These are phyloP conservation scores for Prunella strophiata DNA, from an alignment of 2,797 vertebrate genomes.

Conservation along the genomic window DNA sequence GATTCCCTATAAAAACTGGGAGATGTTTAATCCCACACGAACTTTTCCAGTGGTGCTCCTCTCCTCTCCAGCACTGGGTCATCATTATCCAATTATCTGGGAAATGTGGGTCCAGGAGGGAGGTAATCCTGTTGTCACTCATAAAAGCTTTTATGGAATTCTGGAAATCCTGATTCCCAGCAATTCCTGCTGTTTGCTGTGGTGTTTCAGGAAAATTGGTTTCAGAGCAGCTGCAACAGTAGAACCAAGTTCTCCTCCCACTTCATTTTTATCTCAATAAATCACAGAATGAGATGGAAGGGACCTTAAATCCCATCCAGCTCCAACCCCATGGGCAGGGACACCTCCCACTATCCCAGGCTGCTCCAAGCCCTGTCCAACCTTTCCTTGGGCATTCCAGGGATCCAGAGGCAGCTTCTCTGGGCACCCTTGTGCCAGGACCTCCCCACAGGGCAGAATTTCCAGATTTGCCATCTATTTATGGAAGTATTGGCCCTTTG, in stretches of 20 bases:
- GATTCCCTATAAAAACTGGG: neutral
- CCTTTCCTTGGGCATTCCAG: neutral
- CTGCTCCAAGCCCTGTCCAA: neutral
- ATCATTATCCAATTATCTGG: neutral
- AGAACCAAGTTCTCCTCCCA: neutral
- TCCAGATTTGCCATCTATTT: neutral
- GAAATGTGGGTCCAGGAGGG: neutral
- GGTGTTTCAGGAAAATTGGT: neutral
- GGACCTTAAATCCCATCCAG: neutral
- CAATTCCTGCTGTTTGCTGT: neutral
- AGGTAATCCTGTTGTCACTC: neutral
- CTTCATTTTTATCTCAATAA: neutral
- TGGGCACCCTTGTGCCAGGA: accelerated
- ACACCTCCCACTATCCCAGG: neutral
- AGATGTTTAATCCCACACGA: neutral
- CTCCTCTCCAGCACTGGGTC: neutral
- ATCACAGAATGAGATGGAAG: neutral
- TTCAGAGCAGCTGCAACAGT: accelerated
- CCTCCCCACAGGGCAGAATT: neutral
- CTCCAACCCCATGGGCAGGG: neutral
- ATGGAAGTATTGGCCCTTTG: neutral
- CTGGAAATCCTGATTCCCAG: neutral
- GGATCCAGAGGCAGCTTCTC: neutral
- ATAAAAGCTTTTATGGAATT: neutral
- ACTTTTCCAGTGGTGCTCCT: neutral